A percentile compares a stretch with the other conserved stretches of the same genome.
These are phyloP conservation scores for Myotis myotis DNA, from an alignment of 2,797 vertebrate species.

Conservation along the genomic window DNA sequence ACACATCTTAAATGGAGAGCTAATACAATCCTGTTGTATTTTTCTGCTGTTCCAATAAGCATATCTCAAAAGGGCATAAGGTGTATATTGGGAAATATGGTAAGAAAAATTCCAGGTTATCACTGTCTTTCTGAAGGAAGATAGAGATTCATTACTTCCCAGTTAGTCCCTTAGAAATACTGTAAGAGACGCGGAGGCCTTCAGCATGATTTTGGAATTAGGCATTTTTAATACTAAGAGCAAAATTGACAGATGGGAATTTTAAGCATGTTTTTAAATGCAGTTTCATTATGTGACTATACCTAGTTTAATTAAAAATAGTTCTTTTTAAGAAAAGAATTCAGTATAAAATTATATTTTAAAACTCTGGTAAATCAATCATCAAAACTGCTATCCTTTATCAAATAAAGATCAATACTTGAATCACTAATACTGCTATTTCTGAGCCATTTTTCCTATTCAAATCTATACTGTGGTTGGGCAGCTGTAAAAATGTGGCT, in stretches of 20 bases:
- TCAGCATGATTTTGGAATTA: not conserved
- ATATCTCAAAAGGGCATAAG: not conserved
- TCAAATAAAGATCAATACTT: not conserved
- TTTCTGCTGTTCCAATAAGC: not conserved
- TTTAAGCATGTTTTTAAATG: not conserved
- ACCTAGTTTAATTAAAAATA: not conserved
- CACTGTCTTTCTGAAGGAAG: not conserved
- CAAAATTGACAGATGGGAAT: not conserved
- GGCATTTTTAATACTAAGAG: not conserved
- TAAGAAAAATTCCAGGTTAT: slow-evolving; percentile 10
- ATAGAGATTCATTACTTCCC: not conserved
- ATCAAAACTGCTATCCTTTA: not conserved
- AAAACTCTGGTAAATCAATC: not conserved
- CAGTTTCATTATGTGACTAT: slow-evolving; percentile 7
- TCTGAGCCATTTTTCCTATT: slow-evolving; percentile 23
- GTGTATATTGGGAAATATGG: not conserved
- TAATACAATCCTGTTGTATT: not conserved
- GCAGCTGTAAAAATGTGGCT: not conserved
- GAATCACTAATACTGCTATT: slow-evolving; percentile 16
- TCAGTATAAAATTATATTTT: slow-evolving; percentile 8
- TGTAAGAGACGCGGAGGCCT: not conserved
- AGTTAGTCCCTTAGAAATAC: not conserved
- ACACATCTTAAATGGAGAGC: not conserved
- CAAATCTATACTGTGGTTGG: not conserved
- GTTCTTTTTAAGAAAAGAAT: slow-evolving; percentile 30